Evolutionary conservation across 2,888 invertebrate genomes (phyloP).

Genomic region (Octonoba sinensis): DNA sequence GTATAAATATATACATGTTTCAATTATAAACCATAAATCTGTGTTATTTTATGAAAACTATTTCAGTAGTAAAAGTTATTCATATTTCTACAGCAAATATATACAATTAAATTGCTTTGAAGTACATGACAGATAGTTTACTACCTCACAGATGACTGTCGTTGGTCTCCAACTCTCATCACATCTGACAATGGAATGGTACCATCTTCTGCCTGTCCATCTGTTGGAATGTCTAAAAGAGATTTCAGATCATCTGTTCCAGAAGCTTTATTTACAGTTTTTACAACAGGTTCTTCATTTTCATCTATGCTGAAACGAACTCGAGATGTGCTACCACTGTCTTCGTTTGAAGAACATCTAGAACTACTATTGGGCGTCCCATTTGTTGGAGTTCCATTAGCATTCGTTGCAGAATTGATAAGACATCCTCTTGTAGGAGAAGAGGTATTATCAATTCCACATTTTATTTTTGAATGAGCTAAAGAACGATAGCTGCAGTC

Average conservation of each 20-base stretch:
- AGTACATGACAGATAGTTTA: conserved; percentile 5
- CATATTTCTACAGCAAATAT: too few species aligned
- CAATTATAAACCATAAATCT: too few species aligned
- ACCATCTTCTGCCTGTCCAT: conserved; percentile 75
- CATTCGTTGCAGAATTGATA: conserved; percentile 11
- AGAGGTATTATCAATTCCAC: conserved; percentile 21
- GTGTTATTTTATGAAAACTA: too few species aligned
- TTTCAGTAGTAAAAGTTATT: too few species aligned
- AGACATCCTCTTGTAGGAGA: conserved; percentile 25
- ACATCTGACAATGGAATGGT: conserved; percentile 74
- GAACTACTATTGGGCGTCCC: conserved; percentile 23
- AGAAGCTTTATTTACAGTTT: conserved; percentile 54
- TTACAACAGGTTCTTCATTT: conserved; percentile 23
- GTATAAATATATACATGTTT: too few species aligned
- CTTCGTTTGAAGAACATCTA: conserved; percentile 31
- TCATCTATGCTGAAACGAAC: conserved; percentile 57
- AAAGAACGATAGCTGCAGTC: conserved; percentile 46
- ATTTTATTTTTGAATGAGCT: conserved; percentile 38
- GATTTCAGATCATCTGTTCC: conserved; percentile 70
- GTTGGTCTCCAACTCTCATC: conserved; percentile 30
- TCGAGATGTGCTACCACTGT: conserved; percentile 30
- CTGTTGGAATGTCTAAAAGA: conserved; percentile 76
- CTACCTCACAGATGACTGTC: conserved; percentile 50
- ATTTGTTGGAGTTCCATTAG: conserved; percentile 43
- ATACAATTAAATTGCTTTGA: too few species aligned